Base-by-base conservation (phyloP, 2,888 invertebrate genomes). In the Drosophila acutilabella region DNA sequence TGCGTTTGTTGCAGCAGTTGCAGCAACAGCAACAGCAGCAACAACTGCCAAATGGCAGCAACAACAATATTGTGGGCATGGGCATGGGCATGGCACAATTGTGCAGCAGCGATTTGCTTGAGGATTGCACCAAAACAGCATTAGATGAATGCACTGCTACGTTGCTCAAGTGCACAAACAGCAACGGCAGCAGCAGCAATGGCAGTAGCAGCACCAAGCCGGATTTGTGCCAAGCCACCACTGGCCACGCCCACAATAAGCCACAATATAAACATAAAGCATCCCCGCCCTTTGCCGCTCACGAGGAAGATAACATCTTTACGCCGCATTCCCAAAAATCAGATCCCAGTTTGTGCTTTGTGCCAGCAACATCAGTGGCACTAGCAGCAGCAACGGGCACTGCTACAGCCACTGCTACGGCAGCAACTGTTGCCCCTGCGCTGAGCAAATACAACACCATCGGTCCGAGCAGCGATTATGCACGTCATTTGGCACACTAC, bases 361-460 rank as follows among this genome's bases (percentile, higher is more conserved):
- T 90, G 66, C 78, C 78, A 38, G 36, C 78, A 36, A 44, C 74
- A 41, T 50, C 80, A 67, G 71, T 74, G 48, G 48, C 74, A 67
- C 53, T 72, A 61, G 59, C 64, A 62, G 42, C 74, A 30, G 56
- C 73, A 64, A 57, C 64, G 62, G 45, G 73, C 64, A 48, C 76
- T 52, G 42, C 71, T 64, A 47, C 74, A 56, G 61, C 70, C 53
- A 14, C n/a, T 20, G 47, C 71, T 61, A 48, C 74, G 71, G 48
- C 78, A 74, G 62, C 77, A 73, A 70, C 60, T 70, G 53, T 64
- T 38, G 51, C 53, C 58, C 74, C 74, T 45, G 74, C 74, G 64
- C 71, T 85, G 36, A 91, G 91, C 78, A 92, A 92, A 81, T 92
- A 91, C 76, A 92, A 92, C 64, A 92, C 92, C 53, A 92, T 92